Evolutionary conservation across 2,797 vertebrate species (phyloP).

Genomic region (Cercopithecus hamlyni): DNA sequence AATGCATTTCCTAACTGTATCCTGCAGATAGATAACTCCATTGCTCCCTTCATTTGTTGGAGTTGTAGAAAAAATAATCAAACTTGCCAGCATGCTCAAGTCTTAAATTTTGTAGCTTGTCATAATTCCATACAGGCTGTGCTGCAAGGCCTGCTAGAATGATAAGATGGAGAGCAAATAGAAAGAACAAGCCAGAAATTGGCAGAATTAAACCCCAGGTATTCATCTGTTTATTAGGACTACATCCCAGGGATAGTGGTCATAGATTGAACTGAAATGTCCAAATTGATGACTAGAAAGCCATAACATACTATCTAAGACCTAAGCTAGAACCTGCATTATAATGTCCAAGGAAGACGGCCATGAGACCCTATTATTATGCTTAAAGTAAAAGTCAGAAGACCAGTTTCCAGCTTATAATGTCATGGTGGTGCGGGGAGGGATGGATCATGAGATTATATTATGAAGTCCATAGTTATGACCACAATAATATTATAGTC

Average conservation of each 20-base stretch:
- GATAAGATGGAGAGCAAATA: neutral
- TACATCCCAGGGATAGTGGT: neutral
- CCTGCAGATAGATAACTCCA: conserved; percentile 58
- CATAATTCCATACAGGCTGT: conserved; percentile 25
- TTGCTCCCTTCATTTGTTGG: conserved; percentile 57
- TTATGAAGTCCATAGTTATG: conserved; percentile 11
- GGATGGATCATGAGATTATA: neutral
- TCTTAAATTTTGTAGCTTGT: conserved; percentile 50
- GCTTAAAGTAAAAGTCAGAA: neutral
- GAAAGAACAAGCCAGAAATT: neutral
- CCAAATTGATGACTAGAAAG: neutral
- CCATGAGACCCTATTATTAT: neutral
- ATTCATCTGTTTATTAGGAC: neutral
- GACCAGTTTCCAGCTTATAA: neutral
- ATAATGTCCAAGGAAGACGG: neutral
- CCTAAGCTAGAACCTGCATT: neutral
- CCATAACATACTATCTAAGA: neutral
- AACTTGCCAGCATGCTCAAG: conserved; percentile 36
- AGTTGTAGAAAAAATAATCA: conserved; percentile 55
- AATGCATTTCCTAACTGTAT: conserved; percentile 61
- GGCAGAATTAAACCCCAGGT: neutral
- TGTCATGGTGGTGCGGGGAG: neutral
- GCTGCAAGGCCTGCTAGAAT: neutral
- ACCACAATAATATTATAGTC: neutral
- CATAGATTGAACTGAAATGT: neutral